These are phyloP conservation scores for Ochotona princeps DNA, from an alignment of 2,113 vertebrate genomes.

Conservation along the genomic window DNA sequence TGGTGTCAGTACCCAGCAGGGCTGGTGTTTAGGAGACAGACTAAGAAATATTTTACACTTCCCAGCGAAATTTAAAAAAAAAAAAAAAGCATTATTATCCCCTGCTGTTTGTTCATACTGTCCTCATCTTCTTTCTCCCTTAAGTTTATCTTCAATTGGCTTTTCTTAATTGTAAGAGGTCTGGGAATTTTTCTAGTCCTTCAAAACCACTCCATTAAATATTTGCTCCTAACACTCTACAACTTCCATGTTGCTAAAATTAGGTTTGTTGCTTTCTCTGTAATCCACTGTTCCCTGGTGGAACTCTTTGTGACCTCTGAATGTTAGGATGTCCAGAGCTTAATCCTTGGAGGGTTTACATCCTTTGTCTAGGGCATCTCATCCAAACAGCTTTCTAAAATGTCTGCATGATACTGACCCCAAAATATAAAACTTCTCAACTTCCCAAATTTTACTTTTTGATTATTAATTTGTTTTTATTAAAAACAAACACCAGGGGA, in stretches of 20 bases:
- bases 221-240: not conserved
- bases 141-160: not conserved
- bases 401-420: not conserved
- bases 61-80: not conserved
- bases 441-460: too few relatives aligned
- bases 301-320: not conserved
- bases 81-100: not conserved
- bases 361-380: not conserved
- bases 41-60: not conserved
- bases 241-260: not conserved
- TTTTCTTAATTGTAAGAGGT: not conserved
- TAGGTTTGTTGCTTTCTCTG: not conserved
- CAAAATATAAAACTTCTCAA: not conserved
- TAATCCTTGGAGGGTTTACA: not conserved
- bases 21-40: not conserved
- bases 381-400: slow-evolving; percentile 18
- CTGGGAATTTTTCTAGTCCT: not conserved
- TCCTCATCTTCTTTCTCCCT: not conserved
- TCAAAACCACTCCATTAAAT: not conserved
- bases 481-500: too few relatives aligned
- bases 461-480: too few relatives aligned
- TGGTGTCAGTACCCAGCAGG: not conserved
- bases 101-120: not conserved
- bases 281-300: not conserved
- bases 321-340: not conserved